Base-by-base conservation (phyloP, 2,797 vertebrate genomes). In the Champsocephalus gunnari region DNA sequence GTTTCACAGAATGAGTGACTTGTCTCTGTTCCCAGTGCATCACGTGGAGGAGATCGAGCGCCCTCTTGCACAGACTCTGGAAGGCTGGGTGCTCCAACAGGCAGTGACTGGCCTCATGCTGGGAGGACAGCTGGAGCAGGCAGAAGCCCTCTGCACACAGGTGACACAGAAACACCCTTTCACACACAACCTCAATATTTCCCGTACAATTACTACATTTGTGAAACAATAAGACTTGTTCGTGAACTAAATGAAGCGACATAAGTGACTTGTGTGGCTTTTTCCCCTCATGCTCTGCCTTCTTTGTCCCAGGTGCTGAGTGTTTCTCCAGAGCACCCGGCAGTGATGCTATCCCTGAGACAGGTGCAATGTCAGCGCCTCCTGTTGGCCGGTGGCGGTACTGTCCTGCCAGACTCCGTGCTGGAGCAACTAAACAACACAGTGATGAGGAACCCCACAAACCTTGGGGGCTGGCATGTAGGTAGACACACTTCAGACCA, bases 351-450 rank as follows among this genome's bases (percentile, higher is more conserved):
- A 79, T 94, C 96, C 49, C 87, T 99, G 82, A 96, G 96, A 68
- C 98, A 98, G 94, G 93, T 99, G 82, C 97, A 99, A 71, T 98
- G 96, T 88, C 96, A 96, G 84, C 92, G 94, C 70, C 95, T 99
- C 60, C 84, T 99, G 24, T 75, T 94, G 78, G 92, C 94, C 47
- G 87, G 73, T 17, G 85, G 89, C 24, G 92, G 88, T 47, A 89
- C 93, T 75, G 80, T 92, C 43, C 95, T 99, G 69, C 94, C 97
- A 63, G 94, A 96, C 38, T 66, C 88, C 0, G 86, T 97, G 5
- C 86, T 99, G 70, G 95, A 97, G 77, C 96, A 99, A 73, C 95
- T 99, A 10, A 95, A 75, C 69, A 96, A 94, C 76, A 87, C 95
- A 0, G 96, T 99, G 54, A 92, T 96, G 90, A 91, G 94, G 87